A percentile compares a stretch with the other conserved stretches of the same genome.
phyloP scores from a whole-genome alignment of 2,797 vertebrate genomes.

The Hirundo rustica region DNA sequence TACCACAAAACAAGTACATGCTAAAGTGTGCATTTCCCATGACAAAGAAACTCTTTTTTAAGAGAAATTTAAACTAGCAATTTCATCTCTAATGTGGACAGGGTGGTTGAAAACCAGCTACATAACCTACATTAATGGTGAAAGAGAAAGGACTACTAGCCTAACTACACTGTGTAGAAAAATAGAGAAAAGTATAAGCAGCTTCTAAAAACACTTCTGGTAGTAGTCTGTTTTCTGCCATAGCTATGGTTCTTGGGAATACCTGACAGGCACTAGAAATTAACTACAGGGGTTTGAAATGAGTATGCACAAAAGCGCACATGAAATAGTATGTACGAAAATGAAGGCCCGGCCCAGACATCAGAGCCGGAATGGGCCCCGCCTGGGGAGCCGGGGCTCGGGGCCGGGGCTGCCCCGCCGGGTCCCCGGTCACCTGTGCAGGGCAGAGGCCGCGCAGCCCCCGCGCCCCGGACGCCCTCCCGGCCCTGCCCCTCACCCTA shows the following conservation, averaged over 20 bases:
- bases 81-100: background rate
- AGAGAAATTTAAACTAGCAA: background rate
- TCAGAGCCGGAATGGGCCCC: accelerated
- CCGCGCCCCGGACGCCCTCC: background rate
- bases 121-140: background rate
- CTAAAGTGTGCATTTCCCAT: background rate
- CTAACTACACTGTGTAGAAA: background rate
- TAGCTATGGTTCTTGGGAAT: background rate
- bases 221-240: background rate
- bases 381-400: background rate
- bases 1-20: background rate
- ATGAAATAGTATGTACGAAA: accelerated
- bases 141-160: background rate
- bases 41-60: background rate
- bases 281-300: background rate
- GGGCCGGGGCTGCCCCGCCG: background rate
- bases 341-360: accelerated
- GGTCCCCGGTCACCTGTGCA: background rate
- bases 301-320: background rate
- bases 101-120: background rate
- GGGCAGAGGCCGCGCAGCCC: background rate
- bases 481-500: background rate
- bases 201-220: background rate
- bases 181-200: background rate
- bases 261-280: background rate